These are phyloP conservation scores for Urocyon cinereoargenteus DNA, from an alignment of 2,797 vertebrate species.

Conservation along the genomic window DNA sequence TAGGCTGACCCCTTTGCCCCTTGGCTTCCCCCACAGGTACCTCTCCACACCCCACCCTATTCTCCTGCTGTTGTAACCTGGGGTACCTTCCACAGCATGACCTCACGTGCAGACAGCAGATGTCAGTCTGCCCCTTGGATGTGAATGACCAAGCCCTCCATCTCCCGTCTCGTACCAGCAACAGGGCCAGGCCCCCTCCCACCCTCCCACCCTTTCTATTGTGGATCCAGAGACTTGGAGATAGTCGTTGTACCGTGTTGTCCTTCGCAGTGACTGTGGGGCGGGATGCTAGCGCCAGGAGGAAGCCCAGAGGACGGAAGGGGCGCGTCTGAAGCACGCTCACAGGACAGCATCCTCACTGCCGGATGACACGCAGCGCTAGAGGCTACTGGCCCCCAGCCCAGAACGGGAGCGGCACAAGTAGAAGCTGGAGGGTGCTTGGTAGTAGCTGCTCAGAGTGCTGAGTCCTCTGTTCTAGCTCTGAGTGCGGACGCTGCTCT, in stretches of 20 bases:
- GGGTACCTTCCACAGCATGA: background rate
- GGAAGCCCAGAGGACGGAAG: background rate
- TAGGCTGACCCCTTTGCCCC: background rate
- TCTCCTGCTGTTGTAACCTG: background rate
- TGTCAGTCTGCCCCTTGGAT: accelerated
- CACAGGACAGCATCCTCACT: background rate
- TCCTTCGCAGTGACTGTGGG: background rate
- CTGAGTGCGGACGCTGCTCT: accelerated
- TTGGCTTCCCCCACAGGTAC: accelerated
- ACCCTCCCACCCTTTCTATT: background rate
- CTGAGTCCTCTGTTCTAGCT: accelerated
- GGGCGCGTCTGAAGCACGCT: background rate
- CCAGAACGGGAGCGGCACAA: too few species aligned
- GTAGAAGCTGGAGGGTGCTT: background rate
- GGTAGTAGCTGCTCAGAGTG: background rate
- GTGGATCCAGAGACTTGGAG: background rate
- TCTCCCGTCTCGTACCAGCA: background rate
- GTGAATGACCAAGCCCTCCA: background rate
- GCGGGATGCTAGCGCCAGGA: background rate
- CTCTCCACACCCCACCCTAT: too few species aligned
- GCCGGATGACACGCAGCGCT: background rate
- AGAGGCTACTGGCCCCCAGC: background rate
- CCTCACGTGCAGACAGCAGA: background rate
- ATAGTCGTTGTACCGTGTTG: too few species aligned
- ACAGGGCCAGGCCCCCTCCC: background rate